Base-by-base conservation (phyloP, 92 coral and sea anemone species). In the Muricea muricata region DNA sequence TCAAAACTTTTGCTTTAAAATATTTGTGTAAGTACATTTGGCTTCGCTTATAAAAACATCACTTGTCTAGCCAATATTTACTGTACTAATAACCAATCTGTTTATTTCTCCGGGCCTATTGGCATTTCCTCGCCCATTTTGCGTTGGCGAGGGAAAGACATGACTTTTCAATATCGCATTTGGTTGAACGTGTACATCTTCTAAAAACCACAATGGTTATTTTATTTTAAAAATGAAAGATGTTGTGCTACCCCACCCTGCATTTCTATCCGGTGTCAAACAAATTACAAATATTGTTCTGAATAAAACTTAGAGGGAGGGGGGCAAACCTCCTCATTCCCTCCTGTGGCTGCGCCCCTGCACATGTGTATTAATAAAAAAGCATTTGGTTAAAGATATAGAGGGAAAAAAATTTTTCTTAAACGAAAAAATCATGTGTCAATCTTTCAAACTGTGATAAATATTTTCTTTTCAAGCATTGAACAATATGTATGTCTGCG, bases 21-120 rank as follows among this genome's bases (percentile, higher is more conserved):
- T 63, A 63, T 63, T 63, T 63, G 60, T 25, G 20, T 52, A 18
- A 40, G 17, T 63, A 29, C 20, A 63, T 63, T 63, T 63, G 37
- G 37, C 60, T 9, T 52, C 20, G 60, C 60, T 52, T 52, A 63
- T 28, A 30, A 63, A 63, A 63, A 63, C 70, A 63, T 11, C 9
- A 63, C 0, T n/a, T 32, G 68, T 61, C 68, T 61, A 61, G 68
- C 37, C 68, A 7, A 25, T 61, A 61, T 61, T 61, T 61, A 11
- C 68, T 63, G 21, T 28, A 12, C 39, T 30, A 28, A 63, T 15
- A 28, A 4, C 14, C 13, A 15, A 13, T 15, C 60, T 52, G 60
- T 32, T 25, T 14, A 63, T 26, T 10, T 30, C 17, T 28, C 18
- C n/a, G n/a, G n/a, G n/a, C n/a, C n/a, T n/a, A n/a, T n/a, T 63